Evolutionary conservation across 2,113 vertebrate genomes (phyloP).

Genomic region (Sylvicapra grimmia): DNA sequence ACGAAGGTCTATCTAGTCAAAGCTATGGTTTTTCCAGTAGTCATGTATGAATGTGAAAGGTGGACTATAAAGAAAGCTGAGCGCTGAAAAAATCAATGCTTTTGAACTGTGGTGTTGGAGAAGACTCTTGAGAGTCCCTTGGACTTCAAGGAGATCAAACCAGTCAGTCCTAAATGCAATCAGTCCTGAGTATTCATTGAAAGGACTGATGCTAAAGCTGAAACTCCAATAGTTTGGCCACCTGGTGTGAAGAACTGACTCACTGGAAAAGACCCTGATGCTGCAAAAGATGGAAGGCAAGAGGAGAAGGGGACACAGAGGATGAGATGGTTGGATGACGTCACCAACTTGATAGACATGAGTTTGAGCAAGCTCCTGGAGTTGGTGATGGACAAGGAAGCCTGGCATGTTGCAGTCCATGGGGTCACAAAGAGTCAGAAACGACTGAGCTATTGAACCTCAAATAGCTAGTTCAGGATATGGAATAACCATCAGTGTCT

Average conservation of each 20-base stretch:
- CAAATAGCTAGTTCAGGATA: background rate
- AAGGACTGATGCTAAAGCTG: background rate
- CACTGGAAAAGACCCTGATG: background rate
- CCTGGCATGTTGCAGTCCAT: background rate
- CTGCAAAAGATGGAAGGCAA: background rate
- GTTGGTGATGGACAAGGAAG: background rate
- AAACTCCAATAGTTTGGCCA: background rate
- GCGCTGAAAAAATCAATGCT: fast-evolving
- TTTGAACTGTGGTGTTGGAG: background rate
- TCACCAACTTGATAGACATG: background rate
- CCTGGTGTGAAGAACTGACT: background rate
- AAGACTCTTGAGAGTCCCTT: background rate
- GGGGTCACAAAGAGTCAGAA: background rate
- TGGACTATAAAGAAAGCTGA: background rate
- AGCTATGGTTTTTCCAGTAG: background rate
- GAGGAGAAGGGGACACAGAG: background rate
- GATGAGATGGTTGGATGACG: background rate
- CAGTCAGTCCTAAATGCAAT: background rate
- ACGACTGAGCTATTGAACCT: fast-evolving
- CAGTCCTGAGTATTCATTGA: background rate
- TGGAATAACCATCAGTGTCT: background rate
- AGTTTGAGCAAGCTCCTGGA: background rate
- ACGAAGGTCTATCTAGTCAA: background rate
- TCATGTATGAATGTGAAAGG: background rate
- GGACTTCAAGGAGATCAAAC: background rate